Evolutionary conservation across 2,888 invertebrate genomes (phyloP), one percentile per base, ranked within the genome.

Genomic region (Drosophila ezoana): DNA sequence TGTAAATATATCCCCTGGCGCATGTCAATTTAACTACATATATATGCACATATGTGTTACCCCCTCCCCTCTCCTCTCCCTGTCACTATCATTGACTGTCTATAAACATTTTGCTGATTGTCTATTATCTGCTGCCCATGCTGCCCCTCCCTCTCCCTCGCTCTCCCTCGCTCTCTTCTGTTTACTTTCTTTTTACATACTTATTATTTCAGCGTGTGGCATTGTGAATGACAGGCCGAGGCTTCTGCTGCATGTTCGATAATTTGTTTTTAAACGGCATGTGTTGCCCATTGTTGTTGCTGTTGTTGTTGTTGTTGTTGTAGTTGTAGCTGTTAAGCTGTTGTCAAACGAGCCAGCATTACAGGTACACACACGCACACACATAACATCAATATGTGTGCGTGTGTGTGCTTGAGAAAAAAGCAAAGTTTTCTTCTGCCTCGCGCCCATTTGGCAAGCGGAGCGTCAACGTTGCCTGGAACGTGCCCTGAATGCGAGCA

Each of bases 241-340:
- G 72, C 75, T 65, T 73, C 72, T 74, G 75, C 68, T 62, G 74
- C 83, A 87, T 87, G 85, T 73, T 82, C 83, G 81, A 87, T 85
- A 85, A 85, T 85, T 85, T 85, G 85, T 85, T 85, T 85, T 87
- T 85, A 85, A 85, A 87, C 86, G 86, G 77, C 77, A 67, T 73
- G 67, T 76, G 63, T 69, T 45, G 57, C 58, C 47, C 49, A 62
- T 69, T 74, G 61, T 52, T 51, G 18, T n/a, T 51, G 23, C 59
- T 74, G 61, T 52, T 51, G n/a, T 61, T n/a, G n/a, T n/a, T 74
- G 61, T 52, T 52, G 20, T 35, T 51, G 23, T 67, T 62, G 57
- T 60, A 61, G 65, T 66, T 75, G 64, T 72, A 35, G 66, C 32
- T 69, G 74, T 69, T 76, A 56, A 70, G 66, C 45, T 66, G 77